Conservation (phyloP, 2,113 vertebrate genomes). For the Hypomesus transpacificus region DNA sequence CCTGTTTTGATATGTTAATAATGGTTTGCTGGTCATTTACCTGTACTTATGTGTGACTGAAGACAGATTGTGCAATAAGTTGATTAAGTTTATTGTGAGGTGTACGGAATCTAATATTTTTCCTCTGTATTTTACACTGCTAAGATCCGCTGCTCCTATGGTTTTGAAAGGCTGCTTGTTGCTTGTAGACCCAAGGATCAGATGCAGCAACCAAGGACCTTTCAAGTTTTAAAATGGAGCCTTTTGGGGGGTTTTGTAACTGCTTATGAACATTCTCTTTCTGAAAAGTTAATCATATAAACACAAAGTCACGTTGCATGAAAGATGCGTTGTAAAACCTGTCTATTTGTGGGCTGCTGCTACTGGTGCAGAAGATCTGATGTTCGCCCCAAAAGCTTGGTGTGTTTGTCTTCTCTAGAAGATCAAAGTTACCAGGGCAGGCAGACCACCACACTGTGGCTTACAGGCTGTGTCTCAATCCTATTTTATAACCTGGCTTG, state of each 20-base stretch:
- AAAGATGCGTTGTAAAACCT: no score
- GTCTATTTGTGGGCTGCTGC: no score
- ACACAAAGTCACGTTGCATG: no score
- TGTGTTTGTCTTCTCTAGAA: slow-evolving; percentile 29
- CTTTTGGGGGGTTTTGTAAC: neutral
- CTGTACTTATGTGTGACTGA: slow-evolving; percentile 38
- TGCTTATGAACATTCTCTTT: neutral
- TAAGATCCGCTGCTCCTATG: slow-evolving; percentile 10
- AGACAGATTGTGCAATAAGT: slow-evolving; percentile 51
- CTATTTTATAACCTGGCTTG: neutral
- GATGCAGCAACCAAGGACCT: neutral
- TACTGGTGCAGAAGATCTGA: neutral
- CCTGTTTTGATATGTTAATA: slow-evolving; percentile 28
- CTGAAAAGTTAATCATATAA: neutral
- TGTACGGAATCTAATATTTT: slow-evolving; percentile 21
- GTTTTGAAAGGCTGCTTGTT: slow-evolving; percentile 3
- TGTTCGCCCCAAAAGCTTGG: neutral
- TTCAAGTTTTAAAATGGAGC: no score
- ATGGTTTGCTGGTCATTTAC: slow-evolving; percentile 11
- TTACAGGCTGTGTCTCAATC: slow-evolving; percentile 1
- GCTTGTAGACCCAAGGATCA: neutral
- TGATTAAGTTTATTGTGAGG: slow-evolving; percentile 15
- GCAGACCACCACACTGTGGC: slow-evolving; percentile 31
- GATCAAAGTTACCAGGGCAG: slow-evolving; percentile 17
- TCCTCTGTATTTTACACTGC: slow-evolving; percentile 20